Evolutionary conservation across 2,888 invertebrate species (phyloP).

Genomic region (Chorisops tibialis): DNA sequence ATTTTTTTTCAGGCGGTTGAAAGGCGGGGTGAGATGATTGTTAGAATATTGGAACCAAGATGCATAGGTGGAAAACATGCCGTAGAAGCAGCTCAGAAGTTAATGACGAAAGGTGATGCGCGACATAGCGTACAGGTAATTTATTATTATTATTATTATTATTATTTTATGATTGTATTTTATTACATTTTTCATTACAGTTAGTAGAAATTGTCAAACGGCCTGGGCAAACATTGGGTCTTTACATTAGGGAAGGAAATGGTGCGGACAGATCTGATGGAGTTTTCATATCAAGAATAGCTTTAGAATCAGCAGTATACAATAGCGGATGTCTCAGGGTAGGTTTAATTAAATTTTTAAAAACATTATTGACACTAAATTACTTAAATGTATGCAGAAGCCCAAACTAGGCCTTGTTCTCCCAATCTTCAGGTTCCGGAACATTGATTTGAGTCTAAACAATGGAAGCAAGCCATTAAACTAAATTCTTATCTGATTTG

Average conservation of each 20-base stretch:
- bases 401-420: too few relatives aligned
- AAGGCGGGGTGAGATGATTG: constrained; percentile 91
- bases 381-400: too few relatives aligned
- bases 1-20: constrained; percentile 68
- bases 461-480: neutral
- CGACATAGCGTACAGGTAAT: constrained; percentile 65
- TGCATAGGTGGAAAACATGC: constrained; percentile 85
- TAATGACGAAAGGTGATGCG: constrained; percentile 60
- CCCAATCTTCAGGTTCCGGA: too few relatives aligned
- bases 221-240: constrained; percentile 95
- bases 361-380: too few relatives aligned
- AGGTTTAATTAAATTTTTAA: constrained; percentile 35
- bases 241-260: constrained; percentile 99
- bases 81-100: constrained; percentile 82
- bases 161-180: neutral
- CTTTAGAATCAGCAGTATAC: constrained; percentile 93
- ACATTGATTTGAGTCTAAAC: neutral
- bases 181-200: constrained; percentile 52
- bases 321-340: constrained; percentile 93
- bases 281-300: constrained; percentile 94
- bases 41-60: constrained; percentile 82
- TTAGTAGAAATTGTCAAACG: constrained; percentile 98
- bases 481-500: too few relatives aligned
- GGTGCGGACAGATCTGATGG: constrained; percentile 94
- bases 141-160: neutral